Base-by-base conservation (phyloP, 2,888 invertebrate species). In the Ypsolopha scabrella region DNA sequence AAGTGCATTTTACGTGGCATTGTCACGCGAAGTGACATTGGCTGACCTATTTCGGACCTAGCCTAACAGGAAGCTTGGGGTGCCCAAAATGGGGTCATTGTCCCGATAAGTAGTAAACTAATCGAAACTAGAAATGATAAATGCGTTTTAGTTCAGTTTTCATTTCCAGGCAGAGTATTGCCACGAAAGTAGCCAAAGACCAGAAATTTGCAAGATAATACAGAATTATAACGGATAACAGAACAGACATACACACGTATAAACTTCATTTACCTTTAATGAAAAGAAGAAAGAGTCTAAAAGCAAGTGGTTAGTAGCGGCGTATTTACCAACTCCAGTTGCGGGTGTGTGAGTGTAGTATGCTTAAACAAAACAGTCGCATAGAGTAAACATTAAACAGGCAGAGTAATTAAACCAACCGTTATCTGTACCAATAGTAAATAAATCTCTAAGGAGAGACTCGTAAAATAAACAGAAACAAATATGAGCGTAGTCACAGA, bases 401-500 rank as follows among this genome's bases (percentile, higher is more conserved):
- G 60, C 68, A 66, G 67, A 69, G 75, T 68, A 76, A 77, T 78
- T 72, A 79, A 79, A 74, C 60, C 60, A 65, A 69, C 77, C 70
- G 79, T 73, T 78, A 79, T 72, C 67, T 70, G 57, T 60, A 63
- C 64, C 63, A 62, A 70, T 68, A 71, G 70, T 70, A 75, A 72
- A 75, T 76, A 78, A 70, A 75, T 74, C 65, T 63, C 58, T 36
- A 56, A 60, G 60, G 60, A 63, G 61, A 63, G 61, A 62, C 68
- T 69, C 67, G 67, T 75, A 68, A 75, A 75, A 65, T 65, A 70
- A 75, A 75, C 70, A 69, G 58, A 59, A 60, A 68, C 64, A 51
- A 51, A 53, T 52, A 55, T 51, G 45, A 52, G 41, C 7, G 38
- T 39, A 41, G n/a, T 24, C 34, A 33, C 36, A 35, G 24, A 59